A percentile compares a stretch with the other conserved stretches of the same genome.
phyloP scores from a whole-genome alignment of 2,888 invertebrate species.

The Ametastegia equiseti region DNA sequence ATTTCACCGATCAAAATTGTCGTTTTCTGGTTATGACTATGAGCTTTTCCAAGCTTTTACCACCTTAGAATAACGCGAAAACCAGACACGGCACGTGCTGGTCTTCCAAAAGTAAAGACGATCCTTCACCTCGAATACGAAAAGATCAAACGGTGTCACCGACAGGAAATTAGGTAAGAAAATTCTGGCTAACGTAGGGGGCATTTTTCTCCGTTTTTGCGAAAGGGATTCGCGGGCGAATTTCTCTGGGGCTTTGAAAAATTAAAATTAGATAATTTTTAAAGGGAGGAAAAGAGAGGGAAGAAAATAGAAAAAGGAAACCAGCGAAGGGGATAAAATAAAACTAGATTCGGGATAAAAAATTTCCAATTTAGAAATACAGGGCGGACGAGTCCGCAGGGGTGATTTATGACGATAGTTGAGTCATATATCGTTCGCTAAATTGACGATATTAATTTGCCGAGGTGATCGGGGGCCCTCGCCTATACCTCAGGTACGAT shows the following conservation, averaged over 20 bases:
- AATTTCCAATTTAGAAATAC: not conserved
- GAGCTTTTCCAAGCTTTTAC: not conserved
- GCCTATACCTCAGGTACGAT: conserved; percentile 33
- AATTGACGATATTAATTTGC: conserved; percentile 42
- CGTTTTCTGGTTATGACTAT: not conserved
- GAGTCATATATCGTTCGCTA: conserved; percentile 33
- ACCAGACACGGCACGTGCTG: not conserved
- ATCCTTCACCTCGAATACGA: not conserved
- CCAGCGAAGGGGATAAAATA: not conserved
- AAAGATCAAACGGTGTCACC: conserved; percentile 25
- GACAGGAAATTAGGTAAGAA: conserved; percentile 32
- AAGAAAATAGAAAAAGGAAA: too few species aligned
- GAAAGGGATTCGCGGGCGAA: not conserved
- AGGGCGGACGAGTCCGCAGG: not conserved
- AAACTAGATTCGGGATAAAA: not conserved
- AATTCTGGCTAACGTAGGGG: not conserved
- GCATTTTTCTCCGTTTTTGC: not conserved
- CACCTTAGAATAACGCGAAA: not conserved
- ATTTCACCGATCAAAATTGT: not conserved
- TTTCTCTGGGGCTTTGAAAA: conserved; percentile 6
- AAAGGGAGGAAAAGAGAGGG: not conserved
- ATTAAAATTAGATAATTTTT: conserved; percentile 33
- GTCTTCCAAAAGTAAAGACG: not conserved
- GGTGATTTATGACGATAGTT: conserved; percentile 34
- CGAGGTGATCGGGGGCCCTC: conserved; percentile 20